Evolutionary conservation across 37 sponge, comb jelly and placozoan genomes (phyloP).

Genomic region (Geodia barretti): DNA sequence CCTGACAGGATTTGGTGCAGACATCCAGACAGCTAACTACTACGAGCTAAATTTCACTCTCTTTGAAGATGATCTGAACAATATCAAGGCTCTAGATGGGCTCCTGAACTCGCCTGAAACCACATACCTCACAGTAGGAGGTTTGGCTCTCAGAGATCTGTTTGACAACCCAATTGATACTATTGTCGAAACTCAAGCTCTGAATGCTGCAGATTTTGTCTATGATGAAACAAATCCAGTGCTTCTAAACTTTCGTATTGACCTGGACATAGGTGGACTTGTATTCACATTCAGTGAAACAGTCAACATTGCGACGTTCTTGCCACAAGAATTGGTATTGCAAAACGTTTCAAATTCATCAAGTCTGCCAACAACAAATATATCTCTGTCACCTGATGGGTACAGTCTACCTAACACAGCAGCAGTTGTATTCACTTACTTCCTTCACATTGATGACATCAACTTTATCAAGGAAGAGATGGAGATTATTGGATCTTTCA

Average conservation of each 20-base stretch:
- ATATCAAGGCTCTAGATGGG: conserved; percentile 44
- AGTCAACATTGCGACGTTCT: conserved; percentile 60
- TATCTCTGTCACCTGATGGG: conserved; percentile 32
- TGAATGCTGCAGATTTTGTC: conserved; percentile 41
- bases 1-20: conserved; percentile 40
- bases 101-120: conserved; percentile 30
- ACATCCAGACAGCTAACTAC: conserved; percentile 35
- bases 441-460: conserved; percentile 65
- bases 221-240: conserved; percentile 69
- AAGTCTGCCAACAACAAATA: neutral
- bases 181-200: conserved; percentile 52
- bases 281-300: conserved; percentile 80
- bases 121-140: conserved; percentile 55
- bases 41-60: conserved; percentile 46
- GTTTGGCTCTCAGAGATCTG: conserved; percentile 57
- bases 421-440: conserved; percentile 46
- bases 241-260: conserved; percentile 48
- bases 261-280: conserved; percentile 67
- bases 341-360: conserved; percentile 56
- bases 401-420: conserved; percentile 23
- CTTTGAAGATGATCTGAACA: conserved; percentile 52
- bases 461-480: conserved; percentile 79
- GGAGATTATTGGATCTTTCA: conserved; percentile 44
- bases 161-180: conserved; percentile 60
- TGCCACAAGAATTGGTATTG: conserved; percentile 33